A percentile compares a stretch with the other conserved stretches of the same genome.
phyloP scores from a whole-genome alignment of 2,797 vertebrate species.

The Lepus oiostolus region DNA sequence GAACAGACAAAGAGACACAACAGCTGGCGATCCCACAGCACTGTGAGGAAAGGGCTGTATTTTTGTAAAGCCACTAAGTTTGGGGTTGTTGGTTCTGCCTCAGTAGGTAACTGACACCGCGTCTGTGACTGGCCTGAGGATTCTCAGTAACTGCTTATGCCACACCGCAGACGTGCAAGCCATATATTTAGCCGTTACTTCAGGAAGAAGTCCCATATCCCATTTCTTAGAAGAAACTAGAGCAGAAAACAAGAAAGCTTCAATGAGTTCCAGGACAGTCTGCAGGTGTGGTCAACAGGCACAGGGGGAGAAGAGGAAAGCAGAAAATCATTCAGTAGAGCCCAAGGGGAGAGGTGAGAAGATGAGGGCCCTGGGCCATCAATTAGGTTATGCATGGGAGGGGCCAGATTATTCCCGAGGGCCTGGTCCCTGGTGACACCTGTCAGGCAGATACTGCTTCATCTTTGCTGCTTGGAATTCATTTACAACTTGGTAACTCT shows the following conservation, averaged over 20 bases:
- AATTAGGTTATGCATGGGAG: background rate
- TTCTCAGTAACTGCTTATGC: background rate
- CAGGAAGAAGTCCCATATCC: background rate
- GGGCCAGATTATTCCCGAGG: background rate
- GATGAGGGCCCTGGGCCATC: fast-evolving
- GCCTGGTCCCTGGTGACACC: background rate
- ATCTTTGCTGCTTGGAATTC: conserved; percentile 34
- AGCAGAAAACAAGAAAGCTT: background rate
- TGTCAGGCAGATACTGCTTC: background rate
- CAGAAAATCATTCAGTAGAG: background rate
- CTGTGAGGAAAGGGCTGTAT: background rate
- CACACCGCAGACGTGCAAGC: background rate
- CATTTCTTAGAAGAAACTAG: background rate
- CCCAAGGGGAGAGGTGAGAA: background rate
- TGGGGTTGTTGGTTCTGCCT: background rate
- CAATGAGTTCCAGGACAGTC: background rate
- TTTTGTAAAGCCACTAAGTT: background rate
- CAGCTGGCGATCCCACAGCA: background rate
- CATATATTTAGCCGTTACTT: background rate
- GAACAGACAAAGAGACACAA: background rate
- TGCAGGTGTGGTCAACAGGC: background rate
- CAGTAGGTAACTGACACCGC: background rate
- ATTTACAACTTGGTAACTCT: background rate
- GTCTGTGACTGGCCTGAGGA: background rate
- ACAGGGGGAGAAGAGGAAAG: background rate